These are phyloP conservation scores for Ibycter americanus DNA, from an alignment of 2,797 vertebrate species.

Conservation along the genomic window DNA sequence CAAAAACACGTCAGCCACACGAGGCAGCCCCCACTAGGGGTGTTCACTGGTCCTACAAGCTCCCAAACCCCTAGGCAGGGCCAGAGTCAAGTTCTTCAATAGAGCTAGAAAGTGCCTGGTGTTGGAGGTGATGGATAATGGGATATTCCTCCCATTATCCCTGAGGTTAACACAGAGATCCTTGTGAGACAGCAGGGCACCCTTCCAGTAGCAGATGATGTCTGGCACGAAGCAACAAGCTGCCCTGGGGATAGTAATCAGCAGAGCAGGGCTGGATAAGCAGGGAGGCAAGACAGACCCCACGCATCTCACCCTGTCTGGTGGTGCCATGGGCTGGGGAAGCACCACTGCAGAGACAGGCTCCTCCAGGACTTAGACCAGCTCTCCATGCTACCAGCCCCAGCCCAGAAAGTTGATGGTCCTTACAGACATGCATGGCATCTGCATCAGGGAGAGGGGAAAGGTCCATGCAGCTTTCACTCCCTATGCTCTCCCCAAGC, in stretches of 20 bases:
- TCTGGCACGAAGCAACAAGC: not conserved
- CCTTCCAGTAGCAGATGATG: not conserved
- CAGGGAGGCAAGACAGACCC: not conserved
- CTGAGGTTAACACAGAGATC: not conserved
- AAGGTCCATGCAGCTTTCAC: not conserved
- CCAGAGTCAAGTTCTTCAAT: not conserved
- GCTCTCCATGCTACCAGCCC: not conserved
- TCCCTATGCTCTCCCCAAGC: not conserved
- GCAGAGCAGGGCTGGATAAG: not conserved
- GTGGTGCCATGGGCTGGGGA: not conserved
- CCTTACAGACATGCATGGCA: not conserved
- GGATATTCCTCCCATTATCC: no score
- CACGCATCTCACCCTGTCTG: not conserved
- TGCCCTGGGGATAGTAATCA: not conserved
- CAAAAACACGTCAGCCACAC: not conserved
- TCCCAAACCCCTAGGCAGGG: not conserved
- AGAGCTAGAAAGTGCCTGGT: not conserved
- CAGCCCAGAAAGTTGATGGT: not conserved
- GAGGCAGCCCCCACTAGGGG: not conserved
- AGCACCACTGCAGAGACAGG: not conserved
- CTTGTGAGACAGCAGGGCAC: not conserved
- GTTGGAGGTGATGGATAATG: not conserved
- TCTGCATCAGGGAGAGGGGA: not conserved
- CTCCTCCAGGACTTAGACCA: not conserved
- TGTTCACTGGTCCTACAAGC: not conserved